phyloP scores from a whole-genome alignment of 1,140 invertebrate genomes.

The Solen grandis region DNA sequence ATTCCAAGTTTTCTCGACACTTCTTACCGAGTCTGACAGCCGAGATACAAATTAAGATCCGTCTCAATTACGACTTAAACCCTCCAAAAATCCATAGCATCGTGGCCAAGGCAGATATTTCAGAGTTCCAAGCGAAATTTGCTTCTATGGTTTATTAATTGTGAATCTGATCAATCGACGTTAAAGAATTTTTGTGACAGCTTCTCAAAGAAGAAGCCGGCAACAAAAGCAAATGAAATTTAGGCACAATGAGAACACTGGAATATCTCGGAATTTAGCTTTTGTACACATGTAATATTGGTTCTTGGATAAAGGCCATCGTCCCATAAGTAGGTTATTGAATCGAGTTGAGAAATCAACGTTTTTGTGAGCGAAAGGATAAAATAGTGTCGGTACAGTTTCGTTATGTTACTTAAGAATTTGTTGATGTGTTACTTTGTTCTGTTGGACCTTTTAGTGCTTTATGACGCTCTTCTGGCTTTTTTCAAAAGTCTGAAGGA shows the following conservation, averaged over 20 bases:
- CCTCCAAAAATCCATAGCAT: neutral
- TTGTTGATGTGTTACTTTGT: too few species aligned
- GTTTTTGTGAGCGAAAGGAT: too few species aligned
- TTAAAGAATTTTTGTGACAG: neutral
- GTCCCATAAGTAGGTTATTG: neutral
- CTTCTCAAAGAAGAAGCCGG: neutral
- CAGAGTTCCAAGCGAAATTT: neutral
- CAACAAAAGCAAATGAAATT: neutral
- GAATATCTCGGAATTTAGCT: neutral
- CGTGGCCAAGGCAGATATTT: neutral
- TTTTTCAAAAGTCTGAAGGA: too few species aligned
- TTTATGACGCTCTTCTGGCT: too few species aligned
- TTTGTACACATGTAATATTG: neutral
- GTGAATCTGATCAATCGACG: neutral
- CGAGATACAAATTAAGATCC: neutral
- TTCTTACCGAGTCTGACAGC: too few species aligned
- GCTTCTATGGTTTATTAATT: neutral
- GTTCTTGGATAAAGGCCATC: neutral
- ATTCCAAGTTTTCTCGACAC: too few species aligned
- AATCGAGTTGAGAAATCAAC: too few species aligned
- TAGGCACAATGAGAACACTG: neutral
- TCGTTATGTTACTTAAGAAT: too few species aligned
- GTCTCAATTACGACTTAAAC: neutral
- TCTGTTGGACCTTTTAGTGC: too few species aligned
- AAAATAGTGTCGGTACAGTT: too few species aligned